These are phyloP conservation scores for Lutjanus campechanus DNA, from an alignment of 2,797 vertebrate species.

Conservation along the genomic window DNA sequence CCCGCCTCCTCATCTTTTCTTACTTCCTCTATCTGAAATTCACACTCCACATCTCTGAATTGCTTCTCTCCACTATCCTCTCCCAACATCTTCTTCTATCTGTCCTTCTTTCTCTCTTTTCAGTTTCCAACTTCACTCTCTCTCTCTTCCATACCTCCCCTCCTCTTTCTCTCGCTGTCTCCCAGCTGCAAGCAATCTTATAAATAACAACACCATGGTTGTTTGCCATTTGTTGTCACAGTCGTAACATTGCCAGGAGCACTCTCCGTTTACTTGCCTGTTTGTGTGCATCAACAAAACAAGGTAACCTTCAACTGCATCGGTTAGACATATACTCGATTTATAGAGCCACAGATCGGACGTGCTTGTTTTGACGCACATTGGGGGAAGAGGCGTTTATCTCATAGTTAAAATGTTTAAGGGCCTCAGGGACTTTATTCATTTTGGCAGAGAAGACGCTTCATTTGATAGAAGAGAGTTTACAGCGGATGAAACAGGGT, in stretches of 20 bases:
- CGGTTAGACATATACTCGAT: conserved; percentile 47
- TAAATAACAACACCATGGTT: conserved; percentile 57
- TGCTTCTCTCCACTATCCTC: conserved; percentile 26
- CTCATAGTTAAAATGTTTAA: conserved; percentile 38
- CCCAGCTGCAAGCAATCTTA: conserved; percentile 43
- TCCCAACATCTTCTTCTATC: conserved; percentile 6
- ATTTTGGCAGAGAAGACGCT: conserved; percentile 40
- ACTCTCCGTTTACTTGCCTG: conserved; percentile 34
- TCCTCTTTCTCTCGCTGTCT: conserved; percentile 15
- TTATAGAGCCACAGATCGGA: conserved; percentile 49
- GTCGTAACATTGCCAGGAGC: conserved; percentile 65
- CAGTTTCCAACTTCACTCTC: not conserved
- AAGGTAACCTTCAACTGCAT: conserved; percentile 70
- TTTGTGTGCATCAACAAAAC: conserved; percentile 62
- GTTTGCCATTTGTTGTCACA: conserved; percentile 67
- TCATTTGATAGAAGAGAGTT: conserved; percentile 54
- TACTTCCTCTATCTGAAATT: conserved; percentile 21
- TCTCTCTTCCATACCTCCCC: not conserved
- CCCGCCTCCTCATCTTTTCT: conserved; percentile 1
- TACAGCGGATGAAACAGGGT: conserved; percentile 26
- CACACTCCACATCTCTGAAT: conserved; percentile 6
- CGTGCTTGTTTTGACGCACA: conserved; percentile 39
- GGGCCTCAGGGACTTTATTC: conserved; percentile 31
- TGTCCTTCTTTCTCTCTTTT: conserved; percentile 6
- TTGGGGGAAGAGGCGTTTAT: conserved; percentile 32